phyloP scores from a whole-genome alignment of 2,113 vertebrate species.

The Petrocephalus microphthalmus region DNA sequence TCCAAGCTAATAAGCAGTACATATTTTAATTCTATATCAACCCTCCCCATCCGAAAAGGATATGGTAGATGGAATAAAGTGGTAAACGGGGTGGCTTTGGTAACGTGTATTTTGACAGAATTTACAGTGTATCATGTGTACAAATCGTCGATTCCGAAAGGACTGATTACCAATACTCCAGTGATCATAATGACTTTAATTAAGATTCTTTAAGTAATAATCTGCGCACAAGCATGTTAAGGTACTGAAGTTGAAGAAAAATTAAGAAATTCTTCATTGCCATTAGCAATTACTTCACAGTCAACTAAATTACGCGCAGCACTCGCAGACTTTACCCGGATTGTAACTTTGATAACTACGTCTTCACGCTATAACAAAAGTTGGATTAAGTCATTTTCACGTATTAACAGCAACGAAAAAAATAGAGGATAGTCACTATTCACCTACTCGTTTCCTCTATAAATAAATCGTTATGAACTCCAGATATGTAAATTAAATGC shows the following conservation, averaged over 20 bases:
- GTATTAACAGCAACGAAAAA: neutral
- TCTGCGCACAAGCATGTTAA: neutral
- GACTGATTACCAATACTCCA: neutral
- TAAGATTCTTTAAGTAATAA: too few species aligned
- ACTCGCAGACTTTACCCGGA: neutral
- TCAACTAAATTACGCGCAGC: neutral
- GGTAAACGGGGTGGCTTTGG: neutral
- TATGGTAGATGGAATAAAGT: neutral
- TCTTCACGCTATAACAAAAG: neutral
- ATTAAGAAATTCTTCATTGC: neutral
- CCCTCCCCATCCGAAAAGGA: neutral
- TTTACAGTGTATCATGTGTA: neutral
- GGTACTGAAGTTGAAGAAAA: neutral
- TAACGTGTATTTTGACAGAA: neutral
- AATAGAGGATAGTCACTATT: neutral
- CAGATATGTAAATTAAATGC: neutral
- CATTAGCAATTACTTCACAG: neutral
- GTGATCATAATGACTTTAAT: neutral
- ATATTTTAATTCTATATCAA: neutral
- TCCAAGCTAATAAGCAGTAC: neutral
- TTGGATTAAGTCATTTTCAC: neutral
- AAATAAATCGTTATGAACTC: neutral
- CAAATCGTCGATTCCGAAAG: neutral
- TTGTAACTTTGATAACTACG: neutral
- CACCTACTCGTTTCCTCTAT: neutral